Conservation (phyloP, 1,140 invertebrate genomes). For the Drosophila elegans region DNA sequence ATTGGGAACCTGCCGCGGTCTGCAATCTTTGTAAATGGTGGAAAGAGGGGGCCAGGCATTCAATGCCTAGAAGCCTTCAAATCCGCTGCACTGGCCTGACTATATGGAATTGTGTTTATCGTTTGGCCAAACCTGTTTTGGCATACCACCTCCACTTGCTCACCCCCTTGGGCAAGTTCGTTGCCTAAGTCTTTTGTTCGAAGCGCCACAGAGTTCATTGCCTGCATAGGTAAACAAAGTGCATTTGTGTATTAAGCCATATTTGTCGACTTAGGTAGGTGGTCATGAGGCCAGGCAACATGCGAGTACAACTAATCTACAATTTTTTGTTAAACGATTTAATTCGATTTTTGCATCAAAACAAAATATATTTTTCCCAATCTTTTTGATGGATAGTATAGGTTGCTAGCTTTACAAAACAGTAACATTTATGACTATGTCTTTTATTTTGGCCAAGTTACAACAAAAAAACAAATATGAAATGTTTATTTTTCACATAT, state of each 20-base stretch:
- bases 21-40: slow-evolving; percentile 28
- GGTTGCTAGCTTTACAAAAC: too few relatives aligned
- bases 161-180: slow-evolving; percentile 53
- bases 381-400: too few relatives aligned
- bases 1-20: slow-evolving; percentile 14
- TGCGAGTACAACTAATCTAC: too few relatives aligned
- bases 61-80: slow-evolving; percentile 49
- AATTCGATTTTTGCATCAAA: too few relatives aligned
- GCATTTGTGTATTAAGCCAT: slow-evolving; percentile 39
- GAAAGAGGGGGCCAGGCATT: not conserved
- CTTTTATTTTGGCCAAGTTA: too few relatives aligned
- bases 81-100: slow-evolving; percentile 54
- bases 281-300: slow-evolving; percentile 3
- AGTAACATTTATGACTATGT: too few relatives aligned
- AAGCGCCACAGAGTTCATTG: slow-evolving; percentile 70
- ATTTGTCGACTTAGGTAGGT: slow-evolving; percentile 12
- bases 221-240: slow-evolving; percentile 47
- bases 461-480: too few relatives aligned
- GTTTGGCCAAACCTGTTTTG: slow-evolving; percentile 61
- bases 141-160: slow-evolving; percentile 37
- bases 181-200: slow-evolving; percentile 81
- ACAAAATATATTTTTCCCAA: too few relatives aligned
- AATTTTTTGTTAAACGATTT: too few relatives aligned
- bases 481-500: too few relatives aligned
- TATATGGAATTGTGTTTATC: slow-evolving; percentile 56